Evolutionary conservation across 2,888 invertebrate species (phyloP).

Genomic region (Cryptocephalus primarius): DNA sequence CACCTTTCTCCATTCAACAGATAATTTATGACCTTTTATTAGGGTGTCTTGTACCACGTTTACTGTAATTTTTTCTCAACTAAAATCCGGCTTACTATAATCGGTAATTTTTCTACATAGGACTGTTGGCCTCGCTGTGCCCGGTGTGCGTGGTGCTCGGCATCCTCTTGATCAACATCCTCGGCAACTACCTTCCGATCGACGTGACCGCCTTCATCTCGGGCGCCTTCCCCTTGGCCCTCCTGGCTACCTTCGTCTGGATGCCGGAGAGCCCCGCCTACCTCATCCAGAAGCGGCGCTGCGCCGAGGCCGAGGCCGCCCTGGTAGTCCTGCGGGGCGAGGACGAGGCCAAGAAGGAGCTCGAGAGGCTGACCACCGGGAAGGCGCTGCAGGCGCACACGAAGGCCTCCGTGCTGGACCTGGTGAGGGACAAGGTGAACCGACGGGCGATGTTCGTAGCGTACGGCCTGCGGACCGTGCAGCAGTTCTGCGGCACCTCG

Average conservation of each 20-base stretch:
- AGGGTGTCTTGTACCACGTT: too few species aligned
- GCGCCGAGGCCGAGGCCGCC: conserved; percentile 38
- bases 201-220: conserved; percentile 40
- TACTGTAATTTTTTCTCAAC: too few species aligned
- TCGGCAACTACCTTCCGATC: conserved; percentile 40
- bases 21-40: too few species aligned
- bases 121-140: conserved; percentile 42
- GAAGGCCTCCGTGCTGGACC: conserved; percentile 11
- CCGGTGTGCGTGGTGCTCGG: conserved; percentile 44
- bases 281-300: conserved; percentile 32
- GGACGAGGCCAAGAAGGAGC: conserved; percentile 38
- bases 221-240: conserved; percentile 36
- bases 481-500: conserved; percentile 48
- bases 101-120: neutral
- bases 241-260: conserved; percentile 38
- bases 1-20: too few species aligned
- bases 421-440: conserved; percentile 45
- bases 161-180: conserved; percentile 42
- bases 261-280: conserved; percentile 51
- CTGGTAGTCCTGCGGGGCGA: conserved; percentile 40
- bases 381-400: neutral
- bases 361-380: conserved; percentile 16
- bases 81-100: too few species aligned
- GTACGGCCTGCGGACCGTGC: conserved; percentile 45
- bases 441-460: conserved; percentile 53